phyloP scores from a whole-genome alignment of 2,113 vertebrate genomes.

The Sphaerodactylus townsendi region DNA sequence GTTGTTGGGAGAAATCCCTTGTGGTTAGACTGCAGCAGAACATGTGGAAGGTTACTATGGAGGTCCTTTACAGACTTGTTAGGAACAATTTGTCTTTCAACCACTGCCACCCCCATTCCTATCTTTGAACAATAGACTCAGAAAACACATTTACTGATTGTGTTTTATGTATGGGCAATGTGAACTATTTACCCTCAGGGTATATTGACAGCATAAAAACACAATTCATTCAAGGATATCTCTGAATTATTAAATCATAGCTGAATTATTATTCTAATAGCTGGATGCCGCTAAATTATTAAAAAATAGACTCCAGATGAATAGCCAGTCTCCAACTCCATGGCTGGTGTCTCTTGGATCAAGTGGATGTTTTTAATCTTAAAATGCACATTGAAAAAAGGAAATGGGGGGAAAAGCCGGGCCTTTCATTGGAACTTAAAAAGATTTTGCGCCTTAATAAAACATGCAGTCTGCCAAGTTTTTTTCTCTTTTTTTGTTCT shows the following conservation, averaged over 20 bases:
- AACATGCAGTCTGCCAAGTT: not conserved
- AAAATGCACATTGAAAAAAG: not conserved
- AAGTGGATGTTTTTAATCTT: constrained; percentile 17
- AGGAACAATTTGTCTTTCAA: not conserved
- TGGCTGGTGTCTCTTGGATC: not conserved
- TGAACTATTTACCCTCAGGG: constrained; percentile 19
- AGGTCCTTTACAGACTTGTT: not conserved
- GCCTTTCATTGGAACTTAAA: not conserved
- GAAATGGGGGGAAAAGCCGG: not conserved
- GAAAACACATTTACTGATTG: constrained; percentile 15
- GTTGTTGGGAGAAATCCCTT: not conserved
- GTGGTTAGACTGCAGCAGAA: not conserved
- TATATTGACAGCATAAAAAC: constrained; percentile 21
- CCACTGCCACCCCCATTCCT: not conserved
- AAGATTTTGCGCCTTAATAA: not conserved
- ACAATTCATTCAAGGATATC: not conserved
- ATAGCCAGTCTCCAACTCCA: not conserved
- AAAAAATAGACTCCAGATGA: constrained; percentile 24
- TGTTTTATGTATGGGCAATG: not conserved
- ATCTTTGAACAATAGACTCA: not conserved
- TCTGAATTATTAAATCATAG: constrained; percentile 21
- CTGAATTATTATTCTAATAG: constrained; percentile 38
- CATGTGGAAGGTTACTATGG: too few species aligned
- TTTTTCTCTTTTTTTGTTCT: constrained; percentile 4
- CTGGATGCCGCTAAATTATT: constrained; percentile 5